Conservation (phyloP, 2,888 invertebrate genomes). For the Frankliniella fusca region DNA sequence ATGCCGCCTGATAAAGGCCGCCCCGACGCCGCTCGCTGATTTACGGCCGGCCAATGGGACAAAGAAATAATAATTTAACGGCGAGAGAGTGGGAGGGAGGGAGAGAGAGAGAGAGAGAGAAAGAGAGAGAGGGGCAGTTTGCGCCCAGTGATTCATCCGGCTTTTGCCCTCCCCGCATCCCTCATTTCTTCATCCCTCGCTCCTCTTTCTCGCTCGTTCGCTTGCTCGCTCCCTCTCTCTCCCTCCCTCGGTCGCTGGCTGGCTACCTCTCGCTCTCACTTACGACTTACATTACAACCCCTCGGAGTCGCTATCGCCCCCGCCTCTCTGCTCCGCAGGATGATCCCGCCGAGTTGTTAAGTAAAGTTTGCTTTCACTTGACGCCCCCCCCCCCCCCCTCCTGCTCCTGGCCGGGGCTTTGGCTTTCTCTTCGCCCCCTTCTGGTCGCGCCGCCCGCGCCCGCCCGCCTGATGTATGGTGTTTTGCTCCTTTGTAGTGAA, state of each 20-base stretch:
- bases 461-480: neutral
- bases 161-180: neutral
- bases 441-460: neutral
- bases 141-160: constrained; percentile 18
- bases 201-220: neutral
- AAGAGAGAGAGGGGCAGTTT: neutral
- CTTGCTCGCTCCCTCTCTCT: neutral
- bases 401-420: neutral
- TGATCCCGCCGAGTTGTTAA: constrained; percentile 17
- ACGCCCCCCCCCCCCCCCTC: neutral
- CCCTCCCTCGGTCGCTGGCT: neutral
- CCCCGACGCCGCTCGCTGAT: neutral
- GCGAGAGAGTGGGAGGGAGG: neutral
- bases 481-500: constrained; percentile 11
- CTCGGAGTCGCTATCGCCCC: neutral
- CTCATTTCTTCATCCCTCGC: neutral
- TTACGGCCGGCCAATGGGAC: constrained; percentile 12
- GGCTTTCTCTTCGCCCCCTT: neutral
- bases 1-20: constrained; percentile 20
- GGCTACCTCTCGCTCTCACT: neutral
- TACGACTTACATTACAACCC: too few species aligned
- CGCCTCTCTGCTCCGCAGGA: neutral
- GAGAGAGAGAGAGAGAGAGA: neutral
- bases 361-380: constrained; percentile 20
- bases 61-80: constrained; percentile 27